Conservation (phyloP, 1,140 invertebrate species). For the Cyclina sinensis region DNA sequence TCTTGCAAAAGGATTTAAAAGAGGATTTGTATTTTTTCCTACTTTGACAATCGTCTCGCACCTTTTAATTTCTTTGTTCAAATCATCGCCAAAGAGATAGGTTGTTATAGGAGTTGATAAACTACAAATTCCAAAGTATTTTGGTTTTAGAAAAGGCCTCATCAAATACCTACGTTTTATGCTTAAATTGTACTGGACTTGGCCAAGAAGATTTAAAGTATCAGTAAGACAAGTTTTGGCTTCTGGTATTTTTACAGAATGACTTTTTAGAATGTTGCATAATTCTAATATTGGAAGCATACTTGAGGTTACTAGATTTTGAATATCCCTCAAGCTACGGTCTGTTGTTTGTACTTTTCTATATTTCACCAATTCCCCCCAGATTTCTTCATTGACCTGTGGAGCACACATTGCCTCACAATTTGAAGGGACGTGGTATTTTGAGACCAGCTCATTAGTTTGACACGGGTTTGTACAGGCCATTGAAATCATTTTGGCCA, state of each 20-base stretch:
- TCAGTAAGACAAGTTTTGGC: constrained; percentile 2
- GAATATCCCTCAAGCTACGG: constrained; percentile 5
- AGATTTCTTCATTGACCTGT: constrained; percentile 29
- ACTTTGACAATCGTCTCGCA: constrained; percentile 16
- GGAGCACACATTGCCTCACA: neutral
- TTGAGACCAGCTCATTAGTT: neutral
- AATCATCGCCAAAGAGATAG: constrained; percentile 42
- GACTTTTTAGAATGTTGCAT: neutral
- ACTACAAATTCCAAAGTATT: constrained; percentile 23
- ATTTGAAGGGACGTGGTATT: constrained; percentile 24
- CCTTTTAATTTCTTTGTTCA: constrained; percentile 50
- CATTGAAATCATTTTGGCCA: neutral
- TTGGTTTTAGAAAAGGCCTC: constrained; percentile 31
- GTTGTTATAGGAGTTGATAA: constrained; percentile 19
- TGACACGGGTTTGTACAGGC: neutral
- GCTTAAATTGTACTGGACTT: constrained; percentile 41
- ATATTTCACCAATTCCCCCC: neutral
- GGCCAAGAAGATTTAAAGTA: constrained; percentile 34
- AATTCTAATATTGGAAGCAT: constrained; percentile 33
- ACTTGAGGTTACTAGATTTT: constrained; percentile 28
- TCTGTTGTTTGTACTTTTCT: neutral
- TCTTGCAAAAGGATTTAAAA: neutral
- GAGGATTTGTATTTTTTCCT: constrained; percentile 19
- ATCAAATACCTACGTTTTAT: constrained; percentile 38
- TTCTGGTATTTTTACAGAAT: neutral